Conservation (phyloP, 2,797 vertebrate genomes). For the Gambusia yucatana region DNA sequence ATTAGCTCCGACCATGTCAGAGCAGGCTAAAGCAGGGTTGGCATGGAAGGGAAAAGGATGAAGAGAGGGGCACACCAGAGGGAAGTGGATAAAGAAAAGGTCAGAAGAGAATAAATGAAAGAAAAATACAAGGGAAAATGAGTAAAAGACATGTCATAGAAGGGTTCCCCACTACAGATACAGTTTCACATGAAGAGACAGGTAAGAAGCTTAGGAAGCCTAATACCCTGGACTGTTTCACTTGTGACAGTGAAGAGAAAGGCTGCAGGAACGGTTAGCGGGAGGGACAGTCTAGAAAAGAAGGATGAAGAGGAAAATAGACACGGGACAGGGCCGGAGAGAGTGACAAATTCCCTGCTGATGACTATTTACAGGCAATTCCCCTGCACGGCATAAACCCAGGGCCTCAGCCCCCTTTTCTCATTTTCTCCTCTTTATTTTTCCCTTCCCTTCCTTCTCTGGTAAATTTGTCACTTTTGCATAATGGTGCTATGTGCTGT, state of each 20-base stretch:
- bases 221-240: constrained; percentile 21
- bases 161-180: constrained; percentile 13
- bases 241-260: constrained; percentile 44
- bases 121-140: constrained; percentile 10
- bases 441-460: constrained; percentile 51
- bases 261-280: constrained; percentile 34
- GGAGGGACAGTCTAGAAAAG: constrained; percentile 26
- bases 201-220: constrained; percentile 5
- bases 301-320: constrained; percentile 29
- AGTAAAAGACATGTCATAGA: constrained; percentile 10
- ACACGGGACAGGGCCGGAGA: constrained; percentile 44
- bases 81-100: constrained; percentile 28
- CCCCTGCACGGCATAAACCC: constrained; percentile 42
- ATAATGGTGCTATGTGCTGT: constrained; percentile 62
- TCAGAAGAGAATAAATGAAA: constrained; percentile 27
- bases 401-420: constrained; percentile 39
- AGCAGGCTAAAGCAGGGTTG: constrained; percentile 68
- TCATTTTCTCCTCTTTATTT: constrained; percentile 68
- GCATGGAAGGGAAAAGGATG: constrained; percentile 59
- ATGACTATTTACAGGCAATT: constrained; percentile 75
- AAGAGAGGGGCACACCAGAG: constrained; percentile 43
- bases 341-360: constrained; percentile 68
- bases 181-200: constrained; percentile 30
- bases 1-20: constrained; percentile 80
- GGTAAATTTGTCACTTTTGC: constrained; percentile 75